These are phyloP conservation scores for Siphlonurus alternatus DNA, from an alignment of 2,888 invertebrate species.

Conservation along the genomic window DNA sequence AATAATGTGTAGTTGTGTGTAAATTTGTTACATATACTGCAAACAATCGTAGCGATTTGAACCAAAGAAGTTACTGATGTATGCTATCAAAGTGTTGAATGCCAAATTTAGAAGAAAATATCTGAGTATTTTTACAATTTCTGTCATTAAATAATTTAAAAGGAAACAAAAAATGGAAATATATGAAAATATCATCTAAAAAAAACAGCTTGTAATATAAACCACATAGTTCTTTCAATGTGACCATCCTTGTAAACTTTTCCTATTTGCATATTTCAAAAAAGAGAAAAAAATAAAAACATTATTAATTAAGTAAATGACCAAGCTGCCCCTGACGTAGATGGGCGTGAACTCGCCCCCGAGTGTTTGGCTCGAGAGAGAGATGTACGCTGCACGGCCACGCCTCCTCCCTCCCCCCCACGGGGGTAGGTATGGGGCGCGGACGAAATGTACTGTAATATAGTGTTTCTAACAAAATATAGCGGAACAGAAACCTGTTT, in stretches of 20 bases:
- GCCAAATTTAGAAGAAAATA: not conserved
- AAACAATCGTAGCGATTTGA: too few relatives aligned
- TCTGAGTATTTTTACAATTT: not conserved
- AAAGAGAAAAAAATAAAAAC: not conserved
- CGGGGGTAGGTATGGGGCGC: not conserved
- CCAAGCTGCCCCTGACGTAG: not conserved
- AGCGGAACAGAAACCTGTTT: not conserved
- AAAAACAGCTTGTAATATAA: not conserved
- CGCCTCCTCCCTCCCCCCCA: not conserved
- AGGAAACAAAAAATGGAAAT: not conserved
- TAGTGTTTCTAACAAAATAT: conserved; percentile 4
- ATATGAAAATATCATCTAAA: not conserved
- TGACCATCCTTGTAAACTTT: not conserved
- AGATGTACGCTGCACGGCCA: not conserved
- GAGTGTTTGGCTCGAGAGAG: not conserved
- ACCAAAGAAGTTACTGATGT: too few relatives aligned
- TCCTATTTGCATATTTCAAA: not conserved
- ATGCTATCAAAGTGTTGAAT: too few relatives aligned
- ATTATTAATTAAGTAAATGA: not conserved
- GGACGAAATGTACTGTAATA: not conserved
- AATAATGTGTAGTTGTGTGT: too few relatives aligned
- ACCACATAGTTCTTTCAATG: conserved; percentile 1
- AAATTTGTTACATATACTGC: too few relatives aligned
- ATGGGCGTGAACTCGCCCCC: too few relatives aligned
- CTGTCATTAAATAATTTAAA: not conserved